These are phyloP conservation scores for Achlya flavicornis DNA, from an alignment of 2,888 invertebrate species.

Conservation along the genomic window DNA sequence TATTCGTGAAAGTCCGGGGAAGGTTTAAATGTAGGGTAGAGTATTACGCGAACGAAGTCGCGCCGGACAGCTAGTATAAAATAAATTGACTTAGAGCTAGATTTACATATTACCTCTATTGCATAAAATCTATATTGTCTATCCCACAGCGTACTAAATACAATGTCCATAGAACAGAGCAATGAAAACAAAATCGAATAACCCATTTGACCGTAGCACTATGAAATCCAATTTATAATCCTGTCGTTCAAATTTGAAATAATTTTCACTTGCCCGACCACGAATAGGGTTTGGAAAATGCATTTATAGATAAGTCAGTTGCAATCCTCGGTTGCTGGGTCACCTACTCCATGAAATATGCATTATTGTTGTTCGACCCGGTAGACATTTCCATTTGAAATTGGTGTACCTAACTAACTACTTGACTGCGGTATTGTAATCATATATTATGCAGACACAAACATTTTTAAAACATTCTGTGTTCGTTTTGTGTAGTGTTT, in stretches of 20 bases:
- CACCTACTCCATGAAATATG: slow-evolving; percentile 25
- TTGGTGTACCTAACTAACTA: slow-evolving; percentile 24
- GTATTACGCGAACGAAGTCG: no score
- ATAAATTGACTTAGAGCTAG: no score
- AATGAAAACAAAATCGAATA: neutral
- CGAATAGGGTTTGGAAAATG: slow-evolving; percentile 15
- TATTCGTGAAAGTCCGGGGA: no score
- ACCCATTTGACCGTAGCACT: slow-evolving; percentile 9
- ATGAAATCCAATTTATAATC: slow-evolving; percentile 26
- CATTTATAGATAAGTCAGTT: slow-evolving; percentile 18
- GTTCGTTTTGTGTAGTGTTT: neutral
- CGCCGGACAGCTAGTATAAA: no score
- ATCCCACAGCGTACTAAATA: neutral
- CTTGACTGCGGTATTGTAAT: slow-evolving; percentile 4
- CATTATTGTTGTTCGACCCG: slow-evolving; percentile 26
- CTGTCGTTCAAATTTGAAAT: slow-evolving; percentile 25
- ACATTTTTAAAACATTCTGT: neutral
- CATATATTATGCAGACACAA: slow-evolving; percentile 1
- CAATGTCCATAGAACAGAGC: neutral
- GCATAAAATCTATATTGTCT: no score
- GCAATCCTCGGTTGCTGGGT: slow-evolving; percentile 10
- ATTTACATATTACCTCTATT: no score
- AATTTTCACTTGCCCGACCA: slow-evolving; percentile 23
- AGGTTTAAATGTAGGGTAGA: no score
- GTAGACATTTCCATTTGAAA: slow-evolving; percentile 34